A percentile compares a stretch with the other conserved stretches of the same genome.
Conservation (phyloP, 2,113 vertebrate genomes). For the Tragelaphus imberbis region DNA sequence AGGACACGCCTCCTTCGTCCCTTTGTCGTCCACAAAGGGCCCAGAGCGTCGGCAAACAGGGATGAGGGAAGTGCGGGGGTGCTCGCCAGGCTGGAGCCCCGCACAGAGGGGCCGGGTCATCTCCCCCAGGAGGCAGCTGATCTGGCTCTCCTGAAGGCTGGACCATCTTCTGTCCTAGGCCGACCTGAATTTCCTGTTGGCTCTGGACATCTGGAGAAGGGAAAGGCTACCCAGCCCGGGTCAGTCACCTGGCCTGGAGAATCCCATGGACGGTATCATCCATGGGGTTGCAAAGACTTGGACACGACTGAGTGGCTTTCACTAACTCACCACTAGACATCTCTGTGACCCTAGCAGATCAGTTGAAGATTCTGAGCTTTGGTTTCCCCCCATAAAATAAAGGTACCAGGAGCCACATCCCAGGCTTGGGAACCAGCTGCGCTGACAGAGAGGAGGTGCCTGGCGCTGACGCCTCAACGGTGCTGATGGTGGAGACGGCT, state of each 20-base stretch:
- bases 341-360: not conserved
- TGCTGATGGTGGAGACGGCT: not conserved
- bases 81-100: not conserved
- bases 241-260: not conserved
- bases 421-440: not conserved
- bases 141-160: no score
- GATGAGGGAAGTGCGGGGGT: not conserved
- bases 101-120: fast-evolving
- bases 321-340: not conserved
- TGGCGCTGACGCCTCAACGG: fast-evolving
- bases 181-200: not conserved
- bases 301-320: not conserved
- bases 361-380: no score
- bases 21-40: not conserved
- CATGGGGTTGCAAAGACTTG: fast-evolving
- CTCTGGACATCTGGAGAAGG: not conserved
- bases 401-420: not conserved
- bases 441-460: not conserved
- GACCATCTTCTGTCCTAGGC: not conserved
- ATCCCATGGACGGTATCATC: not conserved
- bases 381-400: not conserved
- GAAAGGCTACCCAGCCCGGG: not conserved
- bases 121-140: not conserved
- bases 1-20: fast-evolving
- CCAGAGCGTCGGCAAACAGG: not conserved